phyloP scores from a whole-genome alignment of 2,797 vertebrate species.

The Hylomyscus alleni region DNA sequence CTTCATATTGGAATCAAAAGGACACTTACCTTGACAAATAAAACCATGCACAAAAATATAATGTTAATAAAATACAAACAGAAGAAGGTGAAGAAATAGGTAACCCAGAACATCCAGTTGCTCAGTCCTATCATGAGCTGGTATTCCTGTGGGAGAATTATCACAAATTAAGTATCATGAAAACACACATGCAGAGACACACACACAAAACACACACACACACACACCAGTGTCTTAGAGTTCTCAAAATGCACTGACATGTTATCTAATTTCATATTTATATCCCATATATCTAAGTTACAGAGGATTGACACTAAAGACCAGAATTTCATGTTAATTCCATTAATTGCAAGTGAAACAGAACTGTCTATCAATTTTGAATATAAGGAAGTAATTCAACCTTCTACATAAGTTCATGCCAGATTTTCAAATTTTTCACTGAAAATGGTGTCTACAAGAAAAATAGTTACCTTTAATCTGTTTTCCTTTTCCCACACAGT shows the following conservation, averaged over 20 bases:
- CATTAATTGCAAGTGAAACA: not conserved
- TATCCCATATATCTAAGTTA: not conserved
- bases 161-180: slow-evolving; percentile 25
- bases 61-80: slow-evolving; percentile 94
- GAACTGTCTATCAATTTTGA: not conserved
- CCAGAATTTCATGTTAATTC: slow-evolving; percentile 19
- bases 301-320: not conserved
- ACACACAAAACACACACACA: not conserved
- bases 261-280: not conserved
- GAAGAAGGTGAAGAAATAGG: slow-evolving; percentile 98
- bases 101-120: slow-evolving; percentile 97
- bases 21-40: slow-evolving; percentile 93
- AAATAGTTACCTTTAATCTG: slow-evolving; percentile 93
- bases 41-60: slow-evolving; percentile 93
- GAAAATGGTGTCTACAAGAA: slow-evolving; percentile 39
- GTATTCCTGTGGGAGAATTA: slow-evolving; percentile 92
- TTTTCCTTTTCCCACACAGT: slow-evolving; percentile 97
- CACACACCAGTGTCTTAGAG: not conserved
- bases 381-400: not conserved
- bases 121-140: slow-evolving; percentile 99
- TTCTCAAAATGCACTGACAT: slow-evolving; percentile 19
- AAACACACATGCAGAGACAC: not conserved
- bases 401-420: not conserved
- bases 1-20: not conserved
- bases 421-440: not conserved